Conservation (phyloP, 1,140 invertebrate genomes). For the Pogonognathellus flavescens region DNA sequence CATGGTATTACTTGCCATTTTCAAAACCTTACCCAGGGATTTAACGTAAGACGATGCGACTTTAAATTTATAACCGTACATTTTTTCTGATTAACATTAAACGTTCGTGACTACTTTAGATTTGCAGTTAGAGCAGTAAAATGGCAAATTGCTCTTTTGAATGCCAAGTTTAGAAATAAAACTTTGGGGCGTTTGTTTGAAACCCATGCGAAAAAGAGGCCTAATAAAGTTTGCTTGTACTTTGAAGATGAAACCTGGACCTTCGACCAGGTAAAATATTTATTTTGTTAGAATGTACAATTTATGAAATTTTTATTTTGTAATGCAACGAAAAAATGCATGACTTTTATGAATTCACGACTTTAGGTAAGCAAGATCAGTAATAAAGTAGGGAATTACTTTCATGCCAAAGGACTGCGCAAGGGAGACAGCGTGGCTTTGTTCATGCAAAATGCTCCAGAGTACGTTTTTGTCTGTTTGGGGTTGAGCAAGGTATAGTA, state of each 20-base stretch:
- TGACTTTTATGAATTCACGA: not conserved
- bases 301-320: not conserved
- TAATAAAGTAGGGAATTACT: constrained; percentile 84
- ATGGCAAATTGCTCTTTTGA: constrained; percentile 11
- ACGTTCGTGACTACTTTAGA: not conserved
- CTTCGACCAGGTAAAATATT: constrained; percentile 70
- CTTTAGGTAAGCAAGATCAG: constrained; percentile 78
- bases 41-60: not conserved
- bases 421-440: constrained; percentile 86
- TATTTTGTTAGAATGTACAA: not conserved
- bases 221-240: too few relatives aligned
- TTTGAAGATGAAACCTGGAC: constrained; percentile 73
- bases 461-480: constrained; percentile 90
- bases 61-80: not conserved
- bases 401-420: constrained; percentile 78
- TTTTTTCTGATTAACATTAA: constrained; percentile 77
- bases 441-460: constrained; percentile 85
- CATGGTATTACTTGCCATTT: not conserved
- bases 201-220: constrained; percentile 66
- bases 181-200: constrained; percentile 69
- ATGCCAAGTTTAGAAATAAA: constrained; percentile 66
- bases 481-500: constrained; percentile 85
- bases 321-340: not conserved
- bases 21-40: not conserved
- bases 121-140: not conserved